A percentile compares a stretch with the other conserved stretches of the same genome.
Conservation (phyloP, 30 jellyfish, hydroid and myxozoan genomes). For the Aurelia sp. region DNA sequence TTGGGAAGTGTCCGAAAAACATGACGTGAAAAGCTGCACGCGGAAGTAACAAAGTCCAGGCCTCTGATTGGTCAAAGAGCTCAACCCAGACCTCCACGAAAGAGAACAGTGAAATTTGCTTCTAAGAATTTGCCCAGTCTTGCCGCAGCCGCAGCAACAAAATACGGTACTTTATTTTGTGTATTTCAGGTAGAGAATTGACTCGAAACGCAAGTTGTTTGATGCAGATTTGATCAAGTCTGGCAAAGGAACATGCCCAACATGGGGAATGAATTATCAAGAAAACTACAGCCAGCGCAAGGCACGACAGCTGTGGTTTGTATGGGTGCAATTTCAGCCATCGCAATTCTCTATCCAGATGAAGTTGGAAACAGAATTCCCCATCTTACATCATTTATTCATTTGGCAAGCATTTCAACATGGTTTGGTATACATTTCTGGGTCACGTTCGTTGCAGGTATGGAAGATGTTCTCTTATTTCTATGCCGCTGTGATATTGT, state of each 20-base stretch:
- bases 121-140: conserved; percentile 2
- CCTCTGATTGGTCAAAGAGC: no score
- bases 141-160: no score
- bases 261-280: conserved; percentile 56
- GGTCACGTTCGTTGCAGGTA: conserved; percentile 85
- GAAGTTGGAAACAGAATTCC: conserved; percentile 7
- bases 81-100: conserved; percentile 7
- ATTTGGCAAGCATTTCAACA: conserved; percentile 39
- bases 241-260: not conserved
- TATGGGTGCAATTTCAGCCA: conserved; percentile 44
- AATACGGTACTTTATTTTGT: no score
- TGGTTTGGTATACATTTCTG: conserved; percentile 80
- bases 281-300: conserved; percentile 75
- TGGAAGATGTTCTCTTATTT: not conserved
- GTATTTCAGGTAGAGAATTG: no score
- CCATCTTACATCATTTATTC: conserved; percentile 42
- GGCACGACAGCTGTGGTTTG: conserved; percentile 57
- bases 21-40: no score
- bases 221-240: no score
- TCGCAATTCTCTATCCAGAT: conserved; percentile 51
- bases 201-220: no score
- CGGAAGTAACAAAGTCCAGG: no score
- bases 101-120: not conserved
- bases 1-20: no score
- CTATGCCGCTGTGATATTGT: not conserved